A percentile compares a stretch with the other conserved stretches of the same genome.
phyloP scores from a whole-genome alignment of 1,140 invertebrate genomes.

The Dendrolimus punctatus region DNA sequence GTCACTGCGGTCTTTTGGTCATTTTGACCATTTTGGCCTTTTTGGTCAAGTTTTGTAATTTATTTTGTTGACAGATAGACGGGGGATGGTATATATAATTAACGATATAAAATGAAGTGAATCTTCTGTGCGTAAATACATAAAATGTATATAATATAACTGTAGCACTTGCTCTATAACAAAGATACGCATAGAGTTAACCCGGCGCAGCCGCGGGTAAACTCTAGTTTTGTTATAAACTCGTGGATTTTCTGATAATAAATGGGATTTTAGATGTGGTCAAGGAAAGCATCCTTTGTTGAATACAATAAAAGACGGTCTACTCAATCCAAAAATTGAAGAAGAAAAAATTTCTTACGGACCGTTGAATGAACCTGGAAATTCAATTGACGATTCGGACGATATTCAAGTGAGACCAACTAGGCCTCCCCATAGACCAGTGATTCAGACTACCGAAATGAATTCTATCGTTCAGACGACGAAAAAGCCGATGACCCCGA shows the following conservation, averaged over 20 bases:
- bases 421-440: constrained; percentile 13
- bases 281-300: constrained; percentile 84
- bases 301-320: constrained; percentile 78
- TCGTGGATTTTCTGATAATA: constrained; percentile 3
- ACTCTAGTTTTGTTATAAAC: constrained; percentile 2
- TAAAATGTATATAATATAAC: too few species aligned
- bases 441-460: constrained; percentile 12
- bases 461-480: constrained; percentile 14
- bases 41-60: too few species aligned
- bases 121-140: too few species aligned
- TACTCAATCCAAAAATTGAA: constrained; percentile 64
- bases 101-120: too few species aligned
- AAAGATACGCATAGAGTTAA: too few species aligned
- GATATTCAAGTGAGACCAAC: constrained; percentile 55
- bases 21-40: too few species aligned
- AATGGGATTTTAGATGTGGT: constrained; percentile 72
- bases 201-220: too few species aligned
- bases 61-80: too few species aligned
- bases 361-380: constrained; percentile 28
- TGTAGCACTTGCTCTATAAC: too few species aligned
- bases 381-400: constrained; percentile 42
- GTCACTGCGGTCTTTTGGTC: too few species aligned
- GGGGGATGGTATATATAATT: too few species aligned
- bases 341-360: constrained; percentile 20
- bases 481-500: constrained; percentile 21